Evolutionary conservation across 2,888 invertebrate species (phyloP).

Genomic region (Agriopis marginaria): DNA sequence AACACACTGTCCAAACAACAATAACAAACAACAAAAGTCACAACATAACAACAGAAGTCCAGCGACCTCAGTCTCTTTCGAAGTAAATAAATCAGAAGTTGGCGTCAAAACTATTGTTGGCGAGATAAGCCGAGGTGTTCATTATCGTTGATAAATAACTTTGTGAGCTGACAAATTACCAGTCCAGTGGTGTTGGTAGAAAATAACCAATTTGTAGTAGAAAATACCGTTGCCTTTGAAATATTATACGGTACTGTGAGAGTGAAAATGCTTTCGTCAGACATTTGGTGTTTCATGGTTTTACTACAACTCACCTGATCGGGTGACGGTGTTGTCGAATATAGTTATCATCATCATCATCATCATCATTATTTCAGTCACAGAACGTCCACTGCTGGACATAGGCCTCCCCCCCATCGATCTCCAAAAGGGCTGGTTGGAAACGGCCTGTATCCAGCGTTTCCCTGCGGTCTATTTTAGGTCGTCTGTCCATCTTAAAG

Average conservation of each 20-base stretch:
- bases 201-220: conserved; percentile 34
- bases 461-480: too few relatives aligned
- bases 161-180: conserved; percentile 65
- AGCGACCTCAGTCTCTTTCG: conserved; percentile 53
- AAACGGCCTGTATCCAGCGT: too few relatives aligned
- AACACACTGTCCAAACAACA: conserved; percentile 26
- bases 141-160: conserved; percentile 74
- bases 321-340: too few relatives aligned
- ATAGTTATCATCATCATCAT: too few relatives aligned
- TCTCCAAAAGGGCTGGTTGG: too few relatives aligned
- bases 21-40: conserved; percentile 37
- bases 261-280: neutral
- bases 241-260: neutral
- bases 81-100: conserved; percentile 75
- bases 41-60: conserved; percentile 40
- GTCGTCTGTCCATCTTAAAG: too few relatives aligned
- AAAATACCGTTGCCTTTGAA: conserved; percentile 27
- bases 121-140: conserved; percentile 72
- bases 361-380: too few relatives aligned
- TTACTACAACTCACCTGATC: too few relatives aligned
- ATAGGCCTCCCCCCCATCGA: too few relatives aligned
- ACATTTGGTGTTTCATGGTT: neutral
- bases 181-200: conserved; percentile 32
- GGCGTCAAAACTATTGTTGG: conserved; percentile 64
- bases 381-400: too few relatives aligned